Base-by-base conservation (phyloP, 2,113 vertebrate species). In the Bufo bufo region DNA sequence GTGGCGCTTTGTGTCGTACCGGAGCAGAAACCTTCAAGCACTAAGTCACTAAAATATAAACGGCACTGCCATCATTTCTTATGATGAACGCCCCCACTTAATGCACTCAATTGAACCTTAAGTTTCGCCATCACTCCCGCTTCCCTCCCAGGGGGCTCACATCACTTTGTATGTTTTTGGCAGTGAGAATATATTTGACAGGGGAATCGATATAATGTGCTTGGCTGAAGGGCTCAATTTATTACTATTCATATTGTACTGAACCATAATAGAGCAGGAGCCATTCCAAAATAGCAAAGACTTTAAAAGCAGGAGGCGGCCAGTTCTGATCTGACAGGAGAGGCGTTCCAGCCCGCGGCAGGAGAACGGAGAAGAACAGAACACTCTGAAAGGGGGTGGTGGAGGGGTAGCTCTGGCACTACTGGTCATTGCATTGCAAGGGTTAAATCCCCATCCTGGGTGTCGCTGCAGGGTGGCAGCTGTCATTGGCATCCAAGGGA, bases 241-340 rank as follows among this genome's bases (percentile, higher is more conserved):
- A 77, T 75, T 77, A 77, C 56, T n/a, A 56, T 85, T 77, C 84
- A 85, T 77, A n/a, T 17, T 63, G 75, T 61, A 85, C 63, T 77
- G 72, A 75, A 49, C 71, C 17, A 19, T 17, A 47, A 74, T 4
- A 43, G 43, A 61, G 16, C 52, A n/a, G 19, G 19, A 85, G 54
- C 45, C 14, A 5, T 75, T 85, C 69, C 84, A 56, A 75, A 59
- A 75, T 69, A 84, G 72, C 43, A 6, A 6, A 49, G 63, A 20
- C 63, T 23, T 20, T n/a, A 0, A 6, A 49, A 49, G 6, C 43
- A 19, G 13, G 16, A 75, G 43, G 13, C 16, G 45, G 17, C 43
- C 14, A 19, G 19, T 49, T 49, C 52, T 20, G 9, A 20, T 50
- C 49, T 77, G 13, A 47, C 43, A 14, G n/a, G 72, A 47, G 14